Evolutionary conservation across 53 echinoderm and acorn worm genomes (phyloP).

Genomic region (Luidia sarsii): DNA sequence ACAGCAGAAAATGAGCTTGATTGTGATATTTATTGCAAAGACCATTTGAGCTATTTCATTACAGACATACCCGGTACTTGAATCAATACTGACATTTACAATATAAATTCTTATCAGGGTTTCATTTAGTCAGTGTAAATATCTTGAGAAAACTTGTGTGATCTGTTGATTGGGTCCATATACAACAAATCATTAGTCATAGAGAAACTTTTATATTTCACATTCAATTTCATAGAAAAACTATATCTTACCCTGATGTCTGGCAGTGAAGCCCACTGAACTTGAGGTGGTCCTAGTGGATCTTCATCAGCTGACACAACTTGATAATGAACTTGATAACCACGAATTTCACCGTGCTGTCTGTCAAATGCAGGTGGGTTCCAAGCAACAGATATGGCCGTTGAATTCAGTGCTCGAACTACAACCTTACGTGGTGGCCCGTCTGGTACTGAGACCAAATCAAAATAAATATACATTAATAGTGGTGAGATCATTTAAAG

Average conservation of each 20-base stretch:
- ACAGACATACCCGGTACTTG: no score
- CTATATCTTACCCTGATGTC: constrained; percentile 73
- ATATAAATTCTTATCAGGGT: no score
- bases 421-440: constrained; percentile 84
- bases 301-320: constrained; percentile 67
- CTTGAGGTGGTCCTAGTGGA: constrained; percentile 36
- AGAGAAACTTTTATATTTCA: not conserved
- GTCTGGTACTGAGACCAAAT: constrained; percentile 60
- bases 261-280: constrained; percentile 50
- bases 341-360: constrained; percentile 85
- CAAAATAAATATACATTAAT: not conserved
- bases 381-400: constrained; percentile 77
- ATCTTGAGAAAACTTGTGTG: no score
- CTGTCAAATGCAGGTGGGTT: constrained; percentile 67
- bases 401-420: constrained; percentile 88
- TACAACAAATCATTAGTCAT: not conserved
- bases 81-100: no score
- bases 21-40: no score
- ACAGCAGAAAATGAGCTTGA: no score
- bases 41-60: no score
- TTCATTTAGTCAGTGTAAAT: no score
- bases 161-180: no score
- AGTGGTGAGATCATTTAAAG: not conserved
- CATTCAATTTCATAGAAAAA: not conserved
- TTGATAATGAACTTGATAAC: constrained; percentile 88